Percentiles rank a stretch among this genome's conserved stretches.
phyloP scores from a whole-genome alignment of 2,888 invertebrate genomes.

The Nudaria mundana region DNA sequence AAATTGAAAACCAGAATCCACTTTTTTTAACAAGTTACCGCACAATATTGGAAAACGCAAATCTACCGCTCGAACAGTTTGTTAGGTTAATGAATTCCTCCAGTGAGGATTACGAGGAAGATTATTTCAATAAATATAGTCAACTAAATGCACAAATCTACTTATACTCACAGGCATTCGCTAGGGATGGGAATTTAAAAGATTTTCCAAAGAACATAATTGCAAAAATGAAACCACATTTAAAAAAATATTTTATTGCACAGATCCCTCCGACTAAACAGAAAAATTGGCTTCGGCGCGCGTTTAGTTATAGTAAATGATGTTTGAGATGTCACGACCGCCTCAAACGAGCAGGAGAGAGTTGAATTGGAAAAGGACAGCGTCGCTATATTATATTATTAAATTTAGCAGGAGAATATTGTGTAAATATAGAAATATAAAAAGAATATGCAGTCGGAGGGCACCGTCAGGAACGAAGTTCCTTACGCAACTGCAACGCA shows the following conservation, averaged over 20 bases:
- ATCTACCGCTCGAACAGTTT: not conserved
- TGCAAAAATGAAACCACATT: conserved; percentile 6
- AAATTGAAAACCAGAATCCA: not conserved
- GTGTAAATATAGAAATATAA: no score
- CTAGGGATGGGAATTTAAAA: not conserved
- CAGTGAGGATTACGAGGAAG: not conserved
- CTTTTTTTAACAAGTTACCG: not conserved
- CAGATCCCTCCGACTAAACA: no score
- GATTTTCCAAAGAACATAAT: conserved; percentile 1
- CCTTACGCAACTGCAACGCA: no score
- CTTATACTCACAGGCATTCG: not conserved
- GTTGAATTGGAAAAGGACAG: no score
- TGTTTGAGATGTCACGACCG: no score
- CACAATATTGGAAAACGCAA: not conserved
- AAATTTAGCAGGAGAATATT: no score
- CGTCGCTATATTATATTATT: no score
- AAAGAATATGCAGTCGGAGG: no score
- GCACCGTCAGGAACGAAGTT: no score
- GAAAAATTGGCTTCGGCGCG: no score
- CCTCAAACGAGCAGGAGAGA: no score
- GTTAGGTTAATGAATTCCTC: conserved; percentile 1
- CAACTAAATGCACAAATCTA: not conserved
- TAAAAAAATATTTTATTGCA: conserved; percentile 6
- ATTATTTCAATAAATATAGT: not conserved
- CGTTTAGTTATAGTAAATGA: no score